Evolutionary conservation across 2,888 invertebrate species (phyloP).

Genomic region (Acholoe squamosa): DNA sequence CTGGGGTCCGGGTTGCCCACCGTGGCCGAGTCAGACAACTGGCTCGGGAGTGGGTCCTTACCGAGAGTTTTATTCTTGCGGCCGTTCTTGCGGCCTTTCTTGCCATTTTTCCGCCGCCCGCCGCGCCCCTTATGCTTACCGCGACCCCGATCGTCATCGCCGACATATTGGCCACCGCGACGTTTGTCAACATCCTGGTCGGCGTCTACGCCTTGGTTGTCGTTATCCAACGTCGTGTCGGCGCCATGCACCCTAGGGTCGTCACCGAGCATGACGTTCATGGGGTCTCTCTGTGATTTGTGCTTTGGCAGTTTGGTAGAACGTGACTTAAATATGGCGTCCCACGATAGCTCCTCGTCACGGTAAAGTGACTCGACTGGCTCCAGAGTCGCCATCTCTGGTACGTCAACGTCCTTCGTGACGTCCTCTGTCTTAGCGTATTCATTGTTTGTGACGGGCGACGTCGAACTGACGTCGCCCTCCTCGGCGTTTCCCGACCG

Average conservation of each 20-base stretch:
- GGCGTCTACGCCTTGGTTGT: neutral
- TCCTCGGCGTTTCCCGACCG: conserved; percentile 58
- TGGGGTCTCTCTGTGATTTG: conserved; percentile 2
- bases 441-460: conserved; percentile 53
- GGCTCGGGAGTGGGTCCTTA: conserved; percentile 31
- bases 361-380: conserved; percentile 49
- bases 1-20: neutral
- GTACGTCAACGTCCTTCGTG: neutral
- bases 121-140: neutral
- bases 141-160: neutral
- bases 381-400: conserved; percentile 47
- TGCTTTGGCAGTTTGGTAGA: conserved; percentile 44
- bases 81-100: conserved; percentile 45
- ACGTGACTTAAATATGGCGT: conserved; percentile 41
- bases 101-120: conserved; percentile 51
- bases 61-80: conserved; percentile 22
- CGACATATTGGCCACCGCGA: neutral
- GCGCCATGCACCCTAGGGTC: conserved; percentile 26
- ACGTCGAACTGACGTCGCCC: conserved; percentile 56
- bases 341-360: conserved; percentile 54
- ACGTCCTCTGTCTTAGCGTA: neutral
- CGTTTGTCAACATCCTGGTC: neutral
- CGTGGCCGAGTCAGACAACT: conserved; percentile 47
- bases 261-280: conserved; percentile 63
- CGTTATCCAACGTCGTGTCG: conserved; percentile 47